Conservation (phyloP, 2,797 vertebrate species). For the Novumbra hubbsi region DNA sequence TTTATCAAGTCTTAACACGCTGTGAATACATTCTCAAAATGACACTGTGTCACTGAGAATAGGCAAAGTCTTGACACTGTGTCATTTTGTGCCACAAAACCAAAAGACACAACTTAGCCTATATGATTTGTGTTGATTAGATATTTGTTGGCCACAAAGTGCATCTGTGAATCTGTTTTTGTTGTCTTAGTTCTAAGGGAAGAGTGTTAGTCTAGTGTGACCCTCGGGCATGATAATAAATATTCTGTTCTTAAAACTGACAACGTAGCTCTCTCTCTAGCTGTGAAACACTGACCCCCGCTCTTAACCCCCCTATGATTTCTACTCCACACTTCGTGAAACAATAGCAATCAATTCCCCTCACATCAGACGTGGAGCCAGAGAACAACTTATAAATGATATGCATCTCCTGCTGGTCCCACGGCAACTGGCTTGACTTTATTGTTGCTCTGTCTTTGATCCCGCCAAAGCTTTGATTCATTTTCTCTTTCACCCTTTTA, state of each 20-base stretch:
- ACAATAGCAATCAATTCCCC: slow-evolving; percentile 79
- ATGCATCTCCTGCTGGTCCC: slow-evolving; percentile 84
- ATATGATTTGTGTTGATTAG: slow-evolving; percentile 48
- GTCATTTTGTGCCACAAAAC: slow-evolving; percentile 53
- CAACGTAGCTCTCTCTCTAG: slow-evolving; percentile 54
- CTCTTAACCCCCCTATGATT: slow-evolving; percentile 65
- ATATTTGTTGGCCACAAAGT: slow-evolving; percentile 66
- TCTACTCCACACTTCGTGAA: slow-evolving; percentile 64
- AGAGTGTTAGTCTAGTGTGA: slow-evolving; percentile 45
- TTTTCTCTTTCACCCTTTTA: slow-evolving; percentile 82
- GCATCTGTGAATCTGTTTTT: slow-evolving; percentile 38
- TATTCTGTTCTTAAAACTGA: slow-evolving; percentile 60
- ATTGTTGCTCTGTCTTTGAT: slow-evolving; percentile 81
- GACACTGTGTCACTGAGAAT: background rate
- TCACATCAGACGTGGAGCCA: slow-evolving; percentile 69
- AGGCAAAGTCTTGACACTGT: background rate
- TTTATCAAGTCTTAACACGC: background rate
- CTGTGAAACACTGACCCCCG: slow-evolving; percentile 66
- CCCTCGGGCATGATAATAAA: slow-evolving; percentile 68
- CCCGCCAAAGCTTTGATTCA: slow-evolving; percentile 79
- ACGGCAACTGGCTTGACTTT: slow-evolving; percentile 81
- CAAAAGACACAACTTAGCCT: slow-evolving; percentile 64
- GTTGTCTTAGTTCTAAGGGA: slow-evolving; percentile 52
- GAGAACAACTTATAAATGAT: slow-evolving; percentile 80
- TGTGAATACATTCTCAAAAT: background rate